Base-by-base conservation (phyloP, 2,888 invertebrate genomes). In the Incurvaria masculella region DNA sequence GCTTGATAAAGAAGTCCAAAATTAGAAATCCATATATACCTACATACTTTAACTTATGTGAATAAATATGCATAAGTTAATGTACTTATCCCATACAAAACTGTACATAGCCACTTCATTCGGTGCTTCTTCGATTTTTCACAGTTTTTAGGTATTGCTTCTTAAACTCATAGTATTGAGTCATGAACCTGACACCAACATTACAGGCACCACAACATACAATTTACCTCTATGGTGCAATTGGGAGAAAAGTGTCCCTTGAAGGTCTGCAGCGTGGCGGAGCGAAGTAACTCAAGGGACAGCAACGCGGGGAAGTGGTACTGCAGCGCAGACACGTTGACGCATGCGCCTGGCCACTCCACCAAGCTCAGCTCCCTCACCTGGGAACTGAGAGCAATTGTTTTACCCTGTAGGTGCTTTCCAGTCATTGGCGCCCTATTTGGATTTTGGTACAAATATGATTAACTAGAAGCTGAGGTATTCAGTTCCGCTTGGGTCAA, bases 311-410 rank as follows among this genome's bases (percentile, higher is more conserved):
- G 76, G 47, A 70, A 76, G 54, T 66, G 62, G 41, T 63, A 58
- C 52, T 71, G 66, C n/a, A 78, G 59, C 1, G 60, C 58, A 2
- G 58, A 64, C 4, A 72, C 53, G 52, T 73, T 65, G 49, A 78
- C 57, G 54, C 76, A 78, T 20, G 61, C 55, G 1, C 72, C 73
- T 0, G 73, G 68, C 72, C 76, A 78, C 20, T 68, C 63, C 48
- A 63, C 50, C 19, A 78, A 44, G 44, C 57, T 60, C 10, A 78
- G 55, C 47, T 67, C 58, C 18, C 56, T 61, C 55, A 74, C 67
- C 20, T 69, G 19, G 3, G 41, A 18, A 21, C 41, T 41, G 18
- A 41, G 18, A 39, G 5, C 23, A 6, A n/a, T n/a, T n/a, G n/a
- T n/a, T n/a, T n/a, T n/a, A n/a, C n/a, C n/a, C n/a, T n/a, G n/a